A percentile compares a stretch with the other conserved stretches of the same genome.
Evolutionary conservation across 2,888 invertebrate species (phyloP).

Genomic region (Pilophorus perplexus): DNA sequence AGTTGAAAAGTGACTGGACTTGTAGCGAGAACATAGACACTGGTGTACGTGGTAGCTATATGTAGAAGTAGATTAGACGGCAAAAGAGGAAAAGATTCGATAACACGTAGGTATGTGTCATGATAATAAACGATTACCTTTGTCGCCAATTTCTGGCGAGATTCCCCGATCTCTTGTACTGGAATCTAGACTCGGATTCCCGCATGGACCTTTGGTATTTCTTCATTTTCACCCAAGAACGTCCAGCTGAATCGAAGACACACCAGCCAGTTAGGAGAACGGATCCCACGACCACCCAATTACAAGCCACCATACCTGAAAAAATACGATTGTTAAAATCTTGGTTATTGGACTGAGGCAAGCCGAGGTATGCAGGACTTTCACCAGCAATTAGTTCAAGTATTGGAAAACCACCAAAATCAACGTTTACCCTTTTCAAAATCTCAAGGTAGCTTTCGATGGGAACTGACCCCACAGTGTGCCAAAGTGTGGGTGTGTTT

Average conservation of each 20-base stretch:
- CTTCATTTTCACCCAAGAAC: conserved; percentile 88
- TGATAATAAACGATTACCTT: conserved; percentile 63
- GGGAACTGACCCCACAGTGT: no score
- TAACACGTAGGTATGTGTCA: background rate
- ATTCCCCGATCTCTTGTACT: conserved; percentile 73
- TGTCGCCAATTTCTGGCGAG: conserved; percentile 79
- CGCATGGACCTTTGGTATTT: conserved; percentile 78
- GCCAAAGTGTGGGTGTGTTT: no score
- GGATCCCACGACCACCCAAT: conserved; percentile 70
- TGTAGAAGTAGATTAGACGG: background rate
- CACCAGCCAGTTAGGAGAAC: conserved; percentile 79
- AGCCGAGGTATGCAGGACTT: no score
- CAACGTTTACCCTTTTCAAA: no score
- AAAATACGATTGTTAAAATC: no score
- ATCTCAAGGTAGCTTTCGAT: no score
- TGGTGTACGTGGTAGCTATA: conserved; percentile 3
- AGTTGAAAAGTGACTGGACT: conserved; percentile 5
- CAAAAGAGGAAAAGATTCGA: no score
- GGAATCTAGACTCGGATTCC: conserved; percentile 71
- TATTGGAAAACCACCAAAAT: no score
- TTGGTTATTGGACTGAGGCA: no score
- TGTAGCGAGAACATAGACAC: conserved; percentile 11
- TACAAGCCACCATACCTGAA: conserved; percentile 72
- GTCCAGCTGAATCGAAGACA: conserved; percentile 81
- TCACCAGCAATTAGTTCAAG: no score